Evolutionary conservation across 2,888 invertebrate species (phyloP), one percentile per base, ranked within the genome.

Genomic region (Mactromeris polynyma): DNA sequence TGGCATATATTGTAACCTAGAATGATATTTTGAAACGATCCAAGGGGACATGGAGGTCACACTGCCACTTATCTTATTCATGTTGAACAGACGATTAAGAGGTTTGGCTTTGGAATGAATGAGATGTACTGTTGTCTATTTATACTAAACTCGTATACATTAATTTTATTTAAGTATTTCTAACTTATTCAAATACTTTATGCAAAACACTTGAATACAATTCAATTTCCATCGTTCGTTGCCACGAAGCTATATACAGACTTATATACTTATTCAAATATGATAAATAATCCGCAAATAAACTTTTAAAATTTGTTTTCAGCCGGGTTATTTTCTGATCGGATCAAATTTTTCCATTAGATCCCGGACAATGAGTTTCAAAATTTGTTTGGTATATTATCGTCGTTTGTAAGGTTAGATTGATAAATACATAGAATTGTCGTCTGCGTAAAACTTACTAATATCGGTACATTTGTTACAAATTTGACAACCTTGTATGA

Each of bases 221-320:
- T 64, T 64, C 58, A 64, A 64, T 64, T 54, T 26, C 58, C 58
- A 64, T 64, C n/a, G n/a, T 26, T 26, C 0, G 58, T 64, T 64
- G 58, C 26, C 58, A 64, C 58, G 58, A 26, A 64, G 58, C n/a
- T n/a, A 64, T 26, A 26, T 26, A 26, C 4, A 64, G 26, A 64
- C 58, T 64, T 64, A 64, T 64, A 26, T 64, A 26, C 58, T 64
- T 64, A 26, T 64, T 26, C 58, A 64, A 64, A 64, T 64, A 64
- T 64, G 58, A 64, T 26, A 64, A 64, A 26, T 64, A 64, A 64
- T 64, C 58, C 26, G 26, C 58, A 64, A 64, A 64, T 64, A 64
- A 64, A 64, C 58, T 26, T 64, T 64, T 64, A 64, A 26, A 64
- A 64, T 9, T 64, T 26, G 58, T 26, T 64, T 64, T 64, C 58